A percentile compares a stretch with the other conserved stretches of the same genome.
Conservation (phyloP, 2,797 vertebrate species). For the Sebastes trivittatus region DNA sequence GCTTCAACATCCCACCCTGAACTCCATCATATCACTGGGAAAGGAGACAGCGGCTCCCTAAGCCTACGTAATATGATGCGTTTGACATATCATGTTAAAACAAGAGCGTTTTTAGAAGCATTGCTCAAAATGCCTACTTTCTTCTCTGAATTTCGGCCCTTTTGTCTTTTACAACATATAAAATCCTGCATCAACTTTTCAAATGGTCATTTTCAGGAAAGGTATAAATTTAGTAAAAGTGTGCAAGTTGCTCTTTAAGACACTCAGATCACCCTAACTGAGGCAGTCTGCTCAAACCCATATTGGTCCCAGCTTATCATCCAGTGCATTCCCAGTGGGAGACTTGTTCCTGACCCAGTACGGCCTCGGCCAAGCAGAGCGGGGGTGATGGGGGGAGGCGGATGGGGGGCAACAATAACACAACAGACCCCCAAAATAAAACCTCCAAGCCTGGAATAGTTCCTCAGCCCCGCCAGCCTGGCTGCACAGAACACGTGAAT, state of each 20-base stretch:
- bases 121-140: not conserved
- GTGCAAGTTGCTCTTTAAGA: not conserved
- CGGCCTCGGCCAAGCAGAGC: conserved; percentile 27
- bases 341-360: not conserved
- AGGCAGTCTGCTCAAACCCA: not conserved
- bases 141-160: not conserved
- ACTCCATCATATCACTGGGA: no score
- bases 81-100: no score
- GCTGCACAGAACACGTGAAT: conserved; percentile 60
- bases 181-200: not conserved
- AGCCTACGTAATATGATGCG: no score
- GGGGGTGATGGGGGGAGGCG: conserved; percentile 18
- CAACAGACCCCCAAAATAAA: conserved; percentile 73
- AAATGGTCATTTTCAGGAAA: not conserved
- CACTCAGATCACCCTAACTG: not conserved
- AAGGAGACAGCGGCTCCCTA: no score
- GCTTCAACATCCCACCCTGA: no score
- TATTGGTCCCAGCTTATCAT: not conserved
- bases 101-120: not conserved
- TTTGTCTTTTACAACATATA: not conserved
- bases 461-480: conserved; percentile 52
- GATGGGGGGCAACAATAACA: conserved; percentile 55
- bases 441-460: conserved; percentile 67
- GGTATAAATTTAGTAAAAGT: not conserved
- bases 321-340: conserved; percentile 12